Base-by-base conservation (phyloP, 2,888 invertebrate genomes). In the Megalurothrips usitatus region DNA sequence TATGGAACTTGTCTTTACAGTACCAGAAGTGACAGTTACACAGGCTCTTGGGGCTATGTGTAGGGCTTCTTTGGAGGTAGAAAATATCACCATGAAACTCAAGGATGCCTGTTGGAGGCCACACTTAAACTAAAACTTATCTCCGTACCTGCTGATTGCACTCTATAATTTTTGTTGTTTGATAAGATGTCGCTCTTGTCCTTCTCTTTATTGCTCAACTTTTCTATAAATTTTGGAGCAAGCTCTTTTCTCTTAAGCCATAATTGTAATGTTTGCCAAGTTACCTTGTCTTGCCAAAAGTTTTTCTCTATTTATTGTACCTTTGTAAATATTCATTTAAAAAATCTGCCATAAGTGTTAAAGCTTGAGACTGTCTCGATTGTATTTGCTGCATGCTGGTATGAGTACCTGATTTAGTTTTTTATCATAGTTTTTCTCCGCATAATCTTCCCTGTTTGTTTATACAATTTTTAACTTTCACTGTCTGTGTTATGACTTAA, bases 11-110 rank as follows among this genome's bases (percentile, higher is more conserved):
- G 68, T 68, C 23, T 68, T 68, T 68, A 26, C 68, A 75, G 68
- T 75, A 26, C 12, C 68, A 75, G 68, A 75, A 75, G 68, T 75
- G 68, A 26, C 23, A 75, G 68, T 75, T 75, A 75, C 68, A 75
- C 68, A 23, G 68, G 68, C 68, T 75, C 68, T 12, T 75, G 68
- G 68, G 68, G 68, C 68, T 75, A 23, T 26, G 26, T 75, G 26
- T 75, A 75, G 23, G 23, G n/a, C 23, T 26, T n/a, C 23, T 68
- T 23, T 68, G 4, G 34, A 23, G 23, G 68, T 68, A 43, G 68
- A 68, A 26, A 75, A 26, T 26, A 6, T 26, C 23, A 12, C 8
- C 23, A 75, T 75, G 11, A 58, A 17, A 58, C 19, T 58, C 19
- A 14, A 58, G 58, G 58, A 58, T 17, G 58, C 58, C 19, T 58